A percentile compares a stretch with the other conserved stretches of the same genome.
These are phyloP conservation scores for Microdon myrmicae DNA, from an alignment of 2,888 invertebrate species.

Conservation along the genomic window DNA sequence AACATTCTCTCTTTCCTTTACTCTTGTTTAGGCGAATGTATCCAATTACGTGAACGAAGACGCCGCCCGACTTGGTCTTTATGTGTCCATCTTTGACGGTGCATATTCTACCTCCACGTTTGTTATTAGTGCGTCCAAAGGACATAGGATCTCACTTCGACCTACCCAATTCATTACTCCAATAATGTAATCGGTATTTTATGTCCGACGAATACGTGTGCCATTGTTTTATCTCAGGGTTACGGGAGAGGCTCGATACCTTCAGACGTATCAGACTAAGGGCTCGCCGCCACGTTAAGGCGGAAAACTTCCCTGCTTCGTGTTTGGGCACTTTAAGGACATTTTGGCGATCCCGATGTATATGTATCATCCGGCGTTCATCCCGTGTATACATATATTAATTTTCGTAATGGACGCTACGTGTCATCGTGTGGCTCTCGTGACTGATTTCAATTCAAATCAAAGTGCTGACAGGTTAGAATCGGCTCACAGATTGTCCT, in stretches of 20 bases:
- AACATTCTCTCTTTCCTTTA: constrained; percentile 5
- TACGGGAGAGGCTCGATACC: constrained; percentile 7
- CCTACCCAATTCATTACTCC: constrained; percentile 47
- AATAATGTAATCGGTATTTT: constrained; percentile 52
- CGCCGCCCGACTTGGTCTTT: background rate
- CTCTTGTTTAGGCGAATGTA: constrained; percentile 20
- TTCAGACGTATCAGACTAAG: constrained; percentile 8
- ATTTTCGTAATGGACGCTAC: constrained; percentile 45
- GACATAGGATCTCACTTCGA: constrained; percentile 21
- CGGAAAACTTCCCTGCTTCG: background rate
- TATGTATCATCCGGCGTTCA: constrained; percentile 6
- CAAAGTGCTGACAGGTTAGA: constrained; percentile 49
- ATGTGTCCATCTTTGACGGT: background rate
- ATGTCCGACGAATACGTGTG: constrained; percentile 47
- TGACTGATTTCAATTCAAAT: constrained; percentile 40
- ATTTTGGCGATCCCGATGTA: constrained; percentile 8
- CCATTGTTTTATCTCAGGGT: constrained; percentile 17
- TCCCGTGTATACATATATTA: constrained; percentile 31
- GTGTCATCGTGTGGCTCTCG: constrained; percentile 30
- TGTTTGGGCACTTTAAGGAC: background rate
- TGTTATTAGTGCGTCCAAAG: constrained; percentile 37
- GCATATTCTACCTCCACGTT: constrained; percentile 3
- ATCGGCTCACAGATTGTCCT: constrained; percentile 24
- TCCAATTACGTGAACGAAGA: constrained; percentile 37
- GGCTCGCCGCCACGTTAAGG: background rate